Evolutionary conservation across 2,797 vertebrate genomes (phyloP), one percentile per base, ranked within the genome.

Genomic region (Chelon labrosus): DNA sequence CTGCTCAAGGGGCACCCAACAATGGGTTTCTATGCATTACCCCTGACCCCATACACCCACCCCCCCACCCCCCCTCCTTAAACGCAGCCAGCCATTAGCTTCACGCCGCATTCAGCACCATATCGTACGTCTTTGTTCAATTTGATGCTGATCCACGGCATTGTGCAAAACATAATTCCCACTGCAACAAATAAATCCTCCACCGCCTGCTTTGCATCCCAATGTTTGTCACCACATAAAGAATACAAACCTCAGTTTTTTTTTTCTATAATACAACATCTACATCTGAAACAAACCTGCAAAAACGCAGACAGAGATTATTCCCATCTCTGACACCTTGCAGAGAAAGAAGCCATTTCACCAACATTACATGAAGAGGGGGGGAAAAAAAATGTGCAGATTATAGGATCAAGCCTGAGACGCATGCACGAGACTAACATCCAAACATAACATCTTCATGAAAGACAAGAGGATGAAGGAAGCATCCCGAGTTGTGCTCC

Each of bases 41-140:
- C 79, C 79, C 49, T 87, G 82, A 91, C 42, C 86, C 87, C 79
- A 58, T 12, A 56, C 53, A 42, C 64, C 55, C 58, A 19, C 51
- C n/a, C n/a, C n/a, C n/a, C n/a, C n/a, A n/a, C 42, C 14, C 14
- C 14, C 42, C 16, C 57, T 53, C 57, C 46, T n/a, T 12, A n/a
- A 60, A 52, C 47, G 63, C n/a, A 7, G 60, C 52, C 59, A 73
- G 47, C 65, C 70, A 79, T 76, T 59, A 71, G 47, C n/a, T 20
- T 67, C 66, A 83, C 76, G 82, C 70, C 74, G 38, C 67, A 73
- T 75, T 79, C 65, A 79, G 13, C 17, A 56, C 51, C 37, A 60
- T 16, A 51, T 52, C 44, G 52, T 55, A 46, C 66, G 41, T 27
- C 77, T 82, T 83, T 83, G 63, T 80, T 73, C 19, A 62, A 38